Evolutionary conservation across 2,113 vertebrate genomes (phyloP), one percentile per base, ranked within the genome.

Genomic region (Epinephelus cyanopodus): DNA sequence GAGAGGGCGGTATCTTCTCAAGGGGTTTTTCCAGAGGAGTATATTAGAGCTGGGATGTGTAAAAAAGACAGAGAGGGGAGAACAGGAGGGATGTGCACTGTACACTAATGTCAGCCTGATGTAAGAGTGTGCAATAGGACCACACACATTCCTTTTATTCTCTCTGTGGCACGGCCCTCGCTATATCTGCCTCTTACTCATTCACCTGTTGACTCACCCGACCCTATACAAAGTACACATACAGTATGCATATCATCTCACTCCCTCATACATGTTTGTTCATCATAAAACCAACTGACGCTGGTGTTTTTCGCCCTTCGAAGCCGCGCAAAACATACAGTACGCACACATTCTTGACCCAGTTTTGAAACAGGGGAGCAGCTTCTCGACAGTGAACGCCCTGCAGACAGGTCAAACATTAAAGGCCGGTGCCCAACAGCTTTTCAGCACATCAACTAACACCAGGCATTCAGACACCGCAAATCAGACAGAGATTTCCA

Each of bases 11-110:
- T 92, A 90, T 93, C 90, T 92, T 89, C 77, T 94, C 83, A 91
- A 94, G 90, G 91, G 94, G 83, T 95, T 95, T 95, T 94, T 95
- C 94, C 94, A 95, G 89, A 53, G 66, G 70, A 88, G 91, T 95
- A 95, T 94, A 95, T 95, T 95, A 95, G 95, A 86, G 92, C 39
- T 0, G 48, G 82, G 85, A 82, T 85, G 82, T 88, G 89, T 89
- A 93, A 91, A 93, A 92, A 92, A 89, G 79, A 89, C 81, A 91
- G 89, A 89, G 39, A 42, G 39, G 87, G 82, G 84, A 90, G 90
- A 91, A 93, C 90, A 84, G 88, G 83, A 93, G 91, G 87, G 90
- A 94, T 93, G 87, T 94, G 79, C 85, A 89, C 70, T 82, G 92
- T 93, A 87, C 81, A 63, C 91, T 91, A 92, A 90, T 91, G 88